phyloP scores from a whole-genome alignment of 2,113 vertebrate species.

The Paracanthobrama guichenoti region DNA sequence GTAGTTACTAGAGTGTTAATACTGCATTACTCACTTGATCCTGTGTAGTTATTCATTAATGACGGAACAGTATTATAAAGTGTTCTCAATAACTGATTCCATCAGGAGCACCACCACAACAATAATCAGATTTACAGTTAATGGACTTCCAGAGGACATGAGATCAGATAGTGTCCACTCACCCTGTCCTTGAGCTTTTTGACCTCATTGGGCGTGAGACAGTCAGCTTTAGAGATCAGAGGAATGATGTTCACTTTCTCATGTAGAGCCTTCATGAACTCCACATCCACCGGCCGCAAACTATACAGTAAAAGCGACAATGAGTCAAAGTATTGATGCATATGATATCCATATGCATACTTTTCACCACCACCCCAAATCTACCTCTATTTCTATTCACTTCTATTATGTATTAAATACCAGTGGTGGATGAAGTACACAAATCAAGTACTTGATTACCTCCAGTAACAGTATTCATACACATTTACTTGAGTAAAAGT shows the following conservation, averaged over 20 bases:
- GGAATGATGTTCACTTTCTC: constrained; percentile 98
- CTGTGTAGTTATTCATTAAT: too few relatives aligned
- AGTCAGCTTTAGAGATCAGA: constrained; percentile 95
- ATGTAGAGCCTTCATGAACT: constrained; percentile 97
- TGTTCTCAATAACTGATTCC: background rate
- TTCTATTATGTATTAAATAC: background rate
- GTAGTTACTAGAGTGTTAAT: too few relatives aligned
- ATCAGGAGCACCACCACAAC: background rate
- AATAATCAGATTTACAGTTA: background rate
- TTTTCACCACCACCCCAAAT: background rate
- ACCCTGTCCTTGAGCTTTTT: constrained; percentile 97
- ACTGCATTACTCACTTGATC: too few relatives aligned
- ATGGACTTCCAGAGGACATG: background rate
- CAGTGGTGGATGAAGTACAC: too few relatives aligned
- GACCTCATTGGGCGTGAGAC: constrained; percentile 91
- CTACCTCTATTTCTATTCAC: background rate
- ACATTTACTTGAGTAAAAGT: too few relatives aligned
- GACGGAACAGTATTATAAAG: too few relatives aligned
- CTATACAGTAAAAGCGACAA: constrained; percentile 65
- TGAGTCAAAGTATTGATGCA: background rate
- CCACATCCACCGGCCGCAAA: constrained; percentile 92
- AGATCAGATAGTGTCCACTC: constrained; percentile 58
- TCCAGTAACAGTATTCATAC: too few relatives aligned
- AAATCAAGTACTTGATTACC: too few relatives aligned
- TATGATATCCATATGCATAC: too few relatives aligned